Evolutionary conservation across 2,113 vertebrate genomes (phyloP), one percentile per base, ranked within the genome.

Genomic region (Ascaphus truei): DNA sequence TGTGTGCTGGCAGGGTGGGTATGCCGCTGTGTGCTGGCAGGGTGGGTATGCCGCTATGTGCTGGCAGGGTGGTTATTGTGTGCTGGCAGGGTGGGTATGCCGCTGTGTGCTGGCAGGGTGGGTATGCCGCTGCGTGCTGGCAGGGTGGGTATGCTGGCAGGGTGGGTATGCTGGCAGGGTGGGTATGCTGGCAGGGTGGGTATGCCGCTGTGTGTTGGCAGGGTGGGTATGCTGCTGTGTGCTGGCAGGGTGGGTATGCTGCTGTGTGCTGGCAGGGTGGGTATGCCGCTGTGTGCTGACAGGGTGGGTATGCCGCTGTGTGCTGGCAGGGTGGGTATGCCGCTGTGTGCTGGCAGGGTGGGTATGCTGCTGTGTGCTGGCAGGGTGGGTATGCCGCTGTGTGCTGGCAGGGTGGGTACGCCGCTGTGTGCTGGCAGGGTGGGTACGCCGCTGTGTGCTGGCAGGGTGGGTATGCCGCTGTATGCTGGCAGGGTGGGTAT

Each of bases 211-310:
- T 5, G 63, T 56, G 51, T 43, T 43, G 50, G n/a, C n/a, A n/a
- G n/a, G n/a, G n/a, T n/a, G n/a, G n/a, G n/a, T n/a, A n/a, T n/a
- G n/a, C n/a, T n/a, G n/a, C n/a, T n/a, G 43, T 6, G 34, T 8
- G 51, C 63, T 55, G 63, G 55, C 25, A 20, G 25, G 36, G 51
- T 2, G 64, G 51, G 30, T 12, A 30, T 23, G 51, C 29, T 37
- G 52, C 52, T 41, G 63, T 5, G 63, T 56, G 51, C 31, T 43
- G 50, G n/a, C n/a, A n/a, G n/a, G n/a, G n/a, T n/a, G n/a, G n/a
- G n/a, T n/a, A n/a, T n/a, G n/a, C n/a, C n/a, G n/a, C n/a, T n/a
- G 43, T 6, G 34, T 8, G 51, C 63, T 55, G 63, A 55, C 25
- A 20, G 25, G 36, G 51, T 2, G 64, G 51, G 30, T 12, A 30